Conservation (phyloP, 1,140 invertebrate genomes). For the Oedothorax gibbosus region DNA sequence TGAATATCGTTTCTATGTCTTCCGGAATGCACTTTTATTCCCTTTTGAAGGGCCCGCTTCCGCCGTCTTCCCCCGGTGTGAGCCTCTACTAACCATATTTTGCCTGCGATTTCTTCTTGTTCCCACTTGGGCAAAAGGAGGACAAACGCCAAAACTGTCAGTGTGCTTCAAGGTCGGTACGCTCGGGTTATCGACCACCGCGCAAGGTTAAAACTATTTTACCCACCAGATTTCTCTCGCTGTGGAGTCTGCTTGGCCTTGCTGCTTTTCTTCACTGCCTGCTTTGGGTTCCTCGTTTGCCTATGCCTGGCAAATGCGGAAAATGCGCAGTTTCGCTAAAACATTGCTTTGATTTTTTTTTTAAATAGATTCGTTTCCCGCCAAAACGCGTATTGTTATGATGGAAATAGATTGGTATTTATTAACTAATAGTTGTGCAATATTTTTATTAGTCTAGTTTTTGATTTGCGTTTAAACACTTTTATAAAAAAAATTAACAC, state of each 20-base stretch:
- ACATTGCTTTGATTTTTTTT: neutral
- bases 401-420: too few relatives aligned
- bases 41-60: neutral
- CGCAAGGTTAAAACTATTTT: constrained; percentile 44
- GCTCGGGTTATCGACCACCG: constrained; percentile 51
- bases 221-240: neutral
- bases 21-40: too few relatives aligned
- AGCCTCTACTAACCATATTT: constrained; percentile 38
- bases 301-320: constrained; percentile 1
- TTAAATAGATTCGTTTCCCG: neutral
- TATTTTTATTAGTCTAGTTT: too few relatives aligned
- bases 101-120: neutral
- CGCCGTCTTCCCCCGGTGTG: neutral
- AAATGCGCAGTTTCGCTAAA: neutral
- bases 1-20: too few relatives aligned
- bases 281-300: constrained; percentile 1
- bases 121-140: constrained; percentile 7
- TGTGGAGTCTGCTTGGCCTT: constrained; percentile 15
- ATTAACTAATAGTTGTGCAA: too few relatives aligned
- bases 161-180: constrained; percentile 35
- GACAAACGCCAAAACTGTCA: constrained; percentile 12
- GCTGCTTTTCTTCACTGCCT: neutral
- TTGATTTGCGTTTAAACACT: too few relatives aligned
- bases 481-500: too few relatives aligned
- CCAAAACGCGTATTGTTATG: neutral